Percentiles rank a stretch among this genome's conserved stretches.
phyloP scores from a whole-genome alignment of 2,113 vertebrate species.

The Ameiurus melas region DNA sequence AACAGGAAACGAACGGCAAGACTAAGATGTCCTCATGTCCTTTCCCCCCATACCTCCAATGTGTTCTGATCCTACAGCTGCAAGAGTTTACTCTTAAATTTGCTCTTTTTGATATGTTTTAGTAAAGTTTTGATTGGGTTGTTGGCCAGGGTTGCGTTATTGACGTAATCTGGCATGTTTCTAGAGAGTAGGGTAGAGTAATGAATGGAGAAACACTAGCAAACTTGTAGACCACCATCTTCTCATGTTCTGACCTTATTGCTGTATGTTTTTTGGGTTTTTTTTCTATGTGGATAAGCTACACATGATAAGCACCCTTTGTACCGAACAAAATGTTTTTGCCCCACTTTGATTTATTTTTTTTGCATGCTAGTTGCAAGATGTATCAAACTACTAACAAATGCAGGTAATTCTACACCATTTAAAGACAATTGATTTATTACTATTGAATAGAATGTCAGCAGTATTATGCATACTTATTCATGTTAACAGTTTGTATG shows the following conservation, averaged over 20 bases:
- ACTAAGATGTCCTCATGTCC: constrained; percentile 44
- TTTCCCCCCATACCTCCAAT: constrained; percentile 52
- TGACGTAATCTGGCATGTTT: neutral
- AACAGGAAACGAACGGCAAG: constrained; percentile 50
- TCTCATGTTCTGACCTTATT: constrained; percentile 22
- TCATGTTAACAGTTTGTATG: neutral
- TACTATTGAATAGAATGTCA: neutral
- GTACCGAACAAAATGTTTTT: neutral
- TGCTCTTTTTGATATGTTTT: constrained; percentile 48
- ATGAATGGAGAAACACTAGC: constrained; percentile 53
- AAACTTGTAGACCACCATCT: constrained; percentile 48
- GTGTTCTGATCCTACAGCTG: constrained; percentile 68
- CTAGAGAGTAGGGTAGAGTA: constrained; percentile 46
- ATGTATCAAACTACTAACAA: neutral
- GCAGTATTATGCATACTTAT: neutral
- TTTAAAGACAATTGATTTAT: neutral
- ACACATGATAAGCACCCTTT: neutral
- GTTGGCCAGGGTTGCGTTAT: neutral
- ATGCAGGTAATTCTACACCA: neutral
- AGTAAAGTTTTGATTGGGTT: constrained; percentile 47
- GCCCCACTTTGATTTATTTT: neutral
- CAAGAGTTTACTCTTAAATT: constrained; percentile 60
- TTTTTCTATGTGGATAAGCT: constrained; percentile 21
- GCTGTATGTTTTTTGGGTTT: neutral
- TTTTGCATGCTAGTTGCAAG: neutral